Evolutionary conservation across 2,888 invertebrate genomes (phyloP).

Genomic region (Aplocera efformata): DNA sequence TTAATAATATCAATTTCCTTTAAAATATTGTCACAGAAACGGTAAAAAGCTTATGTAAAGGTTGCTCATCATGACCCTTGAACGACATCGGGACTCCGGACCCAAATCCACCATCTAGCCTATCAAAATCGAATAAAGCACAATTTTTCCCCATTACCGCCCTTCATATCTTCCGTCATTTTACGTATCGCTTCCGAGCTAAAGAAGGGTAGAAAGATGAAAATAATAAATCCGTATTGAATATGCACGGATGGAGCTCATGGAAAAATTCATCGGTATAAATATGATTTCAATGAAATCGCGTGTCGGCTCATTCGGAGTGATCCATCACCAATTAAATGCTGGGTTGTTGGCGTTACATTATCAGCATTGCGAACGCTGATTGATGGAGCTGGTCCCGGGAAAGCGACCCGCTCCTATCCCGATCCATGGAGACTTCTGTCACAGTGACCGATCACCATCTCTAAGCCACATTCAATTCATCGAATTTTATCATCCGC

Average conservation of each 20-base stretch:
- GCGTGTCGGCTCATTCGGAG: conserved; percentile 40
- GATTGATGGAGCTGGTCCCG: conserved; percentile 67
- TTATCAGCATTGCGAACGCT: conserved; percentile 68
- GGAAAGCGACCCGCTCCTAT: conserved; percentile 42
- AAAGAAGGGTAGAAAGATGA: conserved; percentile 73
- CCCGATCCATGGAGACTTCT: conserved; percentile 51
- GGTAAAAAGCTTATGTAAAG: conserved; percentile 32
- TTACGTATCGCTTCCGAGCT: conserved; percentile 77
- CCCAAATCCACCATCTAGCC: conserved; percentile 72
- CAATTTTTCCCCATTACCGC: conserved; percentile 78
- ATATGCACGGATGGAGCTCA: conserved; percentile 67
- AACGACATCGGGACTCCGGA: conserved; percentile 60
- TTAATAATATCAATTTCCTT: not conserved
- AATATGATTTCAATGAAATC: conserved; percentile 56
- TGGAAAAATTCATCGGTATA: conserved; percentile 50
- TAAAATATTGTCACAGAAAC: conserved; percentile 3
- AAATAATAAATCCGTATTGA: conserved; percentile 77
- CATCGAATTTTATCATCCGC: conserved; percentile 38
- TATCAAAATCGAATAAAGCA: conserved; percentile 79
- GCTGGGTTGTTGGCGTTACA: conserved; percentile 69
- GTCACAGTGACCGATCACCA: conserved; percentile 62
- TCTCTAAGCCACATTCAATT: conserved; percentile 38
- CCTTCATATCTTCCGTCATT: conserved; percentile 77
- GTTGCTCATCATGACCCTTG: conserved; percentile 43
- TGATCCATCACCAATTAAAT: conserved; percentile 78